Percentiles rank a stretch among this genome's conserved stretches.
phyloP scores from a whole-genome alignment of 2,797 vertebrate genomes.

The Linurgus olivaceus region DNA sequence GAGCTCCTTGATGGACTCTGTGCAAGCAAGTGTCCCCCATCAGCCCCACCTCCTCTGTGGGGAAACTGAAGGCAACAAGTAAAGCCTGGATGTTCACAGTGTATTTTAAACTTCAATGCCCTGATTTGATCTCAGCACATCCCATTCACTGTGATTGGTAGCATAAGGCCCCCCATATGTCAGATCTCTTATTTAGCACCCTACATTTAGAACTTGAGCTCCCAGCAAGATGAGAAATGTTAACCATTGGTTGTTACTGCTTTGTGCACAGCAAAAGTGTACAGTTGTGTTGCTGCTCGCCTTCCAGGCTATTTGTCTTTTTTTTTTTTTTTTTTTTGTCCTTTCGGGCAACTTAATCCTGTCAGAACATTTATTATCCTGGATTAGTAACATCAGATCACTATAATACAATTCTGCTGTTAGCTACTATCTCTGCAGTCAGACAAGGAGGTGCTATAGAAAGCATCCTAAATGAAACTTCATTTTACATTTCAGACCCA shows the following conservation, averaged over 20 bases:
- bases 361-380: neutral
- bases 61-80: neutral
- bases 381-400: neutral
- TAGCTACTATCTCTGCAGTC: neutral
- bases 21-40: neutral
- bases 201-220: neutral
- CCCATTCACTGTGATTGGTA: neutral
- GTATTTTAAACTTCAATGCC: neutral
- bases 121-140: neutral
- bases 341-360: neutral
- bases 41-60: accelerated
- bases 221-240: neutral
- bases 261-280: accelerated
- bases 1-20: accelerated
- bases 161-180: neutral
- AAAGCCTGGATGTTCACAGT: neutral
- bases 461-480: neutral
- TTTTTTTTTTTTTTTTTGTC: neutral
- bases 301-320: neutral
- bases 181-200: neutral
- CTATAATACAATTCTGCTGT: neutral
- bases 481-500: neutral
- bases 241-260: neutral
- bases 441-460: neutral
- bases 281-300: neutral